Conservation (phyloP, 2,888 invertebrate genomes). For the Tinea semifulvella region DNA sequence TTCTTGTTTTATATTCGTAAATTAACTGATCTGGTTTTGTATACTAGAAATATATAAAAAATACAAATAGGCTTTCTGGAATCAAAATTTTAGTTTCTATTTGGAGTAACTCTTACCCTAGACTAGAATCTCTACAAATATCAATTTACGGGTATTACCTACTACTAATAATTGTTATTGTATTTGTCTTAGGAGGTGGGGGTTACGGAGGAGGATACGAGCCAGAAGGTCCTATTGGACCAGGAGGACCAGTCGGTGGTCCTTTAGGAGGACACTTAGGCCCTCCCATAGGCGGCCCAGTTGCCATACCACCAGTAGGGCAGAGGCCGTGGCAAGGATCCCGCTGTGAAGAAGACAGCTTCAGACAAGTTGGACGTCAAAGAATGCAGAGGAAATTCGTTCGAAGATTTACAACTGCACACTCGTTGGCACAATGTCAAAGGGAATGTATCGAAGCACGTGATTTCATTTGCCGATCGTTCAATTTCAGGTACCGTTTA, state of each 20-base stretch:
- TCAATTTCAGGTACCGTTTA: slow-evolving; percentile 76
- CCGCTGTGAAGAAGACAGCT: slow-evolving; percentile 85
- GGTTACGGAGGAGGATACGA: slow-evolving; percentile 41
- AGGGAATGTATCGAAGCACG: slow-evolving; percentile 83
- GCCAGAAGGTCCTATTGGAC: slow-evolving; percentile 40
- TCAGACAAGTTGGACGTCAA: slow-evolving; percentile 84
- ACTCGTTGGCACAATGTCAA: slow-evolving; percentile 82
- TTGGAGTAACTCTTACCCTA: not conserved
- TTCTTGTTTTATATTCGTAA: too few species aligned
- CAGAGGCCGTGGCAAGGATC: slow-evolving; percentile 59
- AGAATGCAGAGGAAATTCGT: slow-evolving; percentile 83
- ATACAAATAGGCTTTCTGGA: too few species aligned
- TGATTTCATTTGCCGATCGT: slow-evolving; percentile 86
- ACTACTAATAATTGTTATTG: slow-evolving; percentile 17
- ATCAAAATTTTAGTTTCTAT: too few species aligned
- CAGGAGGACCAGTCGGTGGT: slow-evolving; percentile 39
- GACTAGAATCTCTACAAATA: not conserved
- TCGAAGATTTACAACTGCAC: slow-evolving; percentile 75
- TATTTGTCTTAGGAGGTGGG: slow-evolving; percentile 26
- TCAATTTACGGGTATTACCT: not conserved
- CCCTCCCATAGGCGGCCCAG: slow-evolving; percentile 32
- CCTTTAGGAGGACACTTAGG: slow-evolving; percentile 33
- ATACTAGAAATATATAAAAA: too few species aligned
- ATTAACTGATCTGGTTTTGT: too few species aligned
- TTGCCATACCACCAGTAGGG: slow-evolving; percentile 24